Evolutionary conservation across 2,113 vertebrate species (phyloP).

Genomic region (Mystacornis crossleyi): DNA sequence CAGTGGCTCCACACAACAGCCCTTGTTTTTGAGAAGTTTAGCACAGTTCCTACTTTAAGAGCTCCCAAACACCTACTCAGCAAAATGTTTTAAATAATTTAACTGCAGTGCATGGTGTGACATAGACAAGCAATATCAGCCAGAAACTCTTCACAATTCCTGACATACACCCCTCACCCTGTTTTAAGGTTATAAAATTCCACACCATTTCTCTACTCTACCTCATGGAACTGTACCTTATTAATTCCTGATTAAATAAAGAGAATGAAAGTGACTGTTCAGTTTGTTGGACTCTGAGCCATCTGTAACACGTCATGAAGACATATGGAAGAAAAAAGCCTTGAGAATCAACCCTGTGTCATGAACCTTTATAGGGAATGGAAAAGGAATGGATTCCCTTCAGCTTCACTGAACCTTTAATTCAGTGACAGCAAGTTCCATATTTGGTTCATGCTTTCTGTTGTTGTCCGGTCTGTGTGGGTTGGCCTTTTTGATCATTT

Average conservation of each 20-base stretch:
- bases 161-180: fast-evolving
- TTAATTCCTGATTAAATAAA: background rate
- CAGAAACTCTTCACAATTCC: background rate
- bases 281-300: background rate
- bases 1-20: background rate
- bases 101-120: background rate
- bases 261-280: background rate
- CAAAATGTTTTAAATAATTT: background rate
- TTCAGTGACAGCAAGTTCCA: background rate
- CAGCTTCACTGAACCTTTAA: background rate
- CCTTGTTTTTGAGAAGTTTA: background rate
- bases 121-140: background rate
- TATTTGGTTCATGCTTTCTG: conserved; percentile 19
- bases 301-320: background rate
- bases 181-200: background rate
- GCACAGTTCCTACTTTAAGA: background rate
- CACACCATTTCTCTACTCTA: background rate
- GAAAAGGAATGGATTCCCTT: background rate
- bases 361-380: background rate
- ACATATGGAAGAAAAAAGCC: background rate
- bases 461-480: background rate
- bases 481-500: conserved; percentile 39
- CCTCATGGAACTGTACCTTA: background rate
- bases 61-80: background rate
- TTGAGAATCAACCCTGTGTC: background rate